Base-by-base conservation (phyloP, 37 sponge, comb jelly and placozoan genomes). In the Haliclona indistincta region DNA sequence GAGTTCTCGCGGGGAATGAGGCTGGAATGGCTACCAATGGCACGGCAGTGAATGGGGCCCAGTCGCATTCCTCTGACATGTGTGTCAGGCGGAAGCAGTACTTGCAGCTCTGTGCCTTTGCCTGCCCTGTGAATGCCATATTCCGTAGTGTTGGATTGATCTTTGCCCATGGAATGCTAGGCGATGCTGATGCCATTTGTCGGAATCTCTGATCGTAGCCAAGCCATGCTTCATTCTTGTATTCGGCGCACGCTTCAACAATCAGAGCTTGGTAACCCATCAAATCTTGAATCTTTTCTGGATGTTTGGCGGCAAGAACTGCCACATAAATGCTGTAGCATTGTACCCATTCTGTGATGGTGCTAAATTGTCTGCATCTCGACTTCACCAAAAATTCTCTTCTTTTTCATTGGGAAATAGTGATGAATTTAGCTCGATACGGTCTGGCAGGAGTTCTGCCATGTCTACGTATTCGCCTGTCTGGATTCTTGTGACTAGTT, bases 61-160 rank as follows among this genome's bases (percentile, higher is more conserved):
- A 37, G 3, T 67, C 68, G 23, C 68, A 67, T 1, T 67, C 68
- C 23, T 36, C 51, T 2, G 71, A 43, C 15, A 2, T 34, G 71
- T 71, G 71, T 10, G 71, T 49, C 28, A 71, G 52, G 54, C 54
- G 23, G 32, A 71, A 71, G 54, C 71, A 71, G 52, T 52, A 49
- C 54, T 71, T 71, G 54, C 71, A 71, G 30, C 71, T 1, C 35
- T 7, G 10, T 1, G 29, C 7, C 6, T 49, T 23, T n/a, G n/a
- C n/a, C n/a, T n/a, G n/a, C n/a, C n/a, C n/a, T n/a, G n/a, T n/a
- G n/a, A n/a, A n/a, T n/a, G 71, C 54, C 54, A 71, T 32, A 36
- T 49, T 15, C 36, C 52, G 28, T 1, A 28, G 28, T 1, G 73
- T 71, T 1, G 56, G 73, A 36, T 71, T 55, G 3, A 54, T 29